Base-by-base conservation (phyloP, 2,888 invertebrate genomes). In the Pollenia angustigena region DNA sequence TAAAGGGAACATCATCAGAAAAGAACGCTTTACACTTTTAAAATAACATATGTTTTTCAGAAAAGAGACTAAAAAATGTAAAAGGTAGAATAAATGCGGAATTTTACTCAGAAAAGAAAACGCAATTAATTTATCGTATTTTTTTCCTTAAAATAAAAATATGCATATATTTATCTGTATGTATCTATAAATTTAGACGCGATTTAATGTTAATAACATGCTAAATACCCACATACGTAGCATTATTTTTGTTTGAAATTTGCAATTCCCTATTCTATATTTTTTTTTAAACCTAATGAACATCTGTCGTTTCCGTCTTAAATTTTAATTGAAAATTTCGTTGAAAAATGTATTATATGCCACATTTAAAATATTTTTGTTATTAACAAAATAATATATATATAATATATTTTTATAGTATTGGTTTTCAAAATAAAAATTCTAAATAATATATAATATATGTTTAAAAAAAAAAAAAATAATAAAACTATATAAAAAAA, bases 131-230 rank as follows among this genome's bases (percentile, higher is more conserved):
- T 52, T 75, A 18, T 44, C 11, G 6, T 44, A 32, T 14, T 52
- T 23, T 23, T 64, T n/a, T 42, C 18, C 54, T 54, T 32, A 32
- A 32, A 32, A 32, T 6, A 32, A 23, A 72, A 72, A 46, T 42
- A 10, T 12, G 10, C 14, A 14, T 62, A 4, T 50, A 68, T 46
- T 2, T 54, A 32, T 32, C 4, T 32, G 32, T 32, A 32, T 32
- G 32, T 32, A 32, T 32, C 32, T 32, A 32, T 6, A 32, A 32
- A 32, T 32, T 32, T 32, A 32, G 10, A 32, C 12, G 14, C 60
- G 14, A 74, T 80, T 68, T 62, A 72, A 66, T 79, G 72, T 62
- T 80, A 62, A 79, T 32, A 69, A 56, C 46, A 75, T 54, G 56
- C 66, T 69, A 78, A 78, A 83, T 64, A 64, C 71, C 62, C 48